Evolutionary conservation across 2,113 vertebrate genomes (phyloP).

Genomic region (Pristiophorus japonicus): DNA sequence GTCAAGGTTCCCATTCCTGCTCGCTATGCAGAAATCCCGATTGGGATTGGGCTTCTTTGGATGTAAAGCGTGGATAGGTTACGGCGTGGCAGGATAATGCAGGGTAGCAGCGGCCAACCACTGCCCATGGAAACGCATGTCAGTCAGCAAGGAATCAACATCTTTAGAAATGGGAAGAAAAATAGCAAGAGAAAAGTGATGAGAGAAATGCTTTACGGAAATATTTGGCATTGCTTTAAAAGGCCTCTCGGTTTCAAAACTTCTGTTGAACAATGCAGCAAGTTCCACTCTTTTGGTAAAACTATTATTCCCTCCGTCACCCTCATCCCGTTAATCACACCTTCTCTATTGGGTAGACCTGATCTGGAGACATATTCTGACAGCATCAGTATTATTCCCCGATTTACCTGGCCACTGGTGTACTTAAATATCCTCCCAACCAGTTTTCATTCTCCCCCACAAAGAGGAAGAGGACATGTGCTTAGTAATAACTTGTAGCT

Average conservation of each 20-base stretch:
- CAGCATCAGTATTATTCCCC: background rate
- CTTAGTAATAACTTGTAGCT: background rate
- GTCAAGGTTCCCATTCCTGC: background rate
- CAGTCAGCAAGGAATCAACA: too few relatives aligned
- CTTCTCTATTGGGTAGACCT: background rate
- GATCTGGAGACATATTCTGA: background rate
- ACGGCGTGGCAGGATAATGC: background rate
- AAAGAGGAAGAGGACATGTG: background rate
- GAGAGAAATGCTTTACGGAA: background rate
- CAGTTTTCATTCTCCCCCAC: background rate
- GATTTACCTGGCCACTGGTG: background rate
- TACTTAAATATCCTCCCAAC: background rate
- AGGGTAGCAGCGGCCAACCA: background rate
- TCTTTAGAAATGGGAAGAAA: background rate
- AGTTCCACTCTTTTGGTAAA: background rate
- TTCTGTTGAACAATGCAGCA: background rate
- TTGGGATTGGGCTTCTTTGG: background rate
- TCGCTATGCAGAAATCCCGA: too few relatives aligned
- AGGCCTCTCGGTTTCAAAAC: background rate
- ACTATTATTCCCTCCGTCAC: background rate
- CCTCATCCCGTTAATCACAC: background rate
- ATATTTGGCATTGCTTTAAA: background rate
- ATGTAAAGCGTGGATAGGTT: background rate
- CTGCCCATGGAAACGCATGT: too few relatives aligned
- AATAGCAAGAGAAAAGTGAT: background rate